Conservation (phyloP, 2,113 vertebrate species). For the Hemichromis elongatus region DNA sequence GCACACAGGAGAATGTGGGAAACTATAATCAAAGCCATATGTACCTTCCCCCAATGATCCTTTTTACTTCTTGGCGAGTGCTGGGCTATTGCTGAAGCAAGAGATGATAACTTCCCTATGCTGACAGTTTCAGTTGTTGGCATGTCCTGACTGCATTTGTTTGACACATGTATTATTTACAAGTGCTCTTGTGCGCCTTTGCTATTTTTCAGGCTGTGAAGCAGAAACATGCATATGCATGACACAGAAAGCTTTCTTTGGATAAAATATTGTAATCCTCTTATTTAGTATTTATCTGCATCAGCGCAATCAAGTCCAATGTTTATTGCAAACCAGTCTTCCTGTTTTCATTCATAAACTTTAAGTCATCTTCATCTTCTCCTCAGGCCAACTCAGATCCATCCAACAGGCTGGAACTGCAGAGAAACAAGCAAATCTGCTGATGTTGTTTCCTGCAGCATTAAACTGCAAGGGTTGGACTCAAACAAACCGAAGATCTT, state of each 20-base stretch:
- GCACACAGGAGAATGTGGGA: background rate
- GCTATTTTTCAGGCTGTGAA: background rate
- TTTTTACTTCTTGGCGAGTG: background rate
- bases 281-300: background rate
- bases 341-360: constrained; percentile 57
- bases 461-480: background rate
- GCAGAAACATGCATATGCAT: background rate
- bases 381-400: background rate
- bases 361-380: background rate
- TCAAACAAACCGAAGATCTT: background rate
- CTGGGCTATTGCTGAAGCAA: background rate
- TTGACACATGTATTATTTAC: constrained; percentile 14
- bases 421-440: background rate
- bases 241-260: background rate
- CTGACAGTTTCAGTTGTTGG: background rate
- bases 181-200: background rate
- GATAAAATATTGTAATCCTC: background rate
- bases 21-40: constrained; percentile 11
- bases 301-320: background rate
- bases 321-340: constrained; percentile 29
- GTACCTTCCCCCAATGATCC: background rate
- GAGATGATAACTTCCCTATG: background rate
- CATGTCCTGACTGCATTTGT: background rate
- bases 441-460: background rate
- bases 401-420: background rate